Base-by-base conservation (phyloP, 2,113 vertebrate genomes). In the Hydropotes inermis region DNA sequence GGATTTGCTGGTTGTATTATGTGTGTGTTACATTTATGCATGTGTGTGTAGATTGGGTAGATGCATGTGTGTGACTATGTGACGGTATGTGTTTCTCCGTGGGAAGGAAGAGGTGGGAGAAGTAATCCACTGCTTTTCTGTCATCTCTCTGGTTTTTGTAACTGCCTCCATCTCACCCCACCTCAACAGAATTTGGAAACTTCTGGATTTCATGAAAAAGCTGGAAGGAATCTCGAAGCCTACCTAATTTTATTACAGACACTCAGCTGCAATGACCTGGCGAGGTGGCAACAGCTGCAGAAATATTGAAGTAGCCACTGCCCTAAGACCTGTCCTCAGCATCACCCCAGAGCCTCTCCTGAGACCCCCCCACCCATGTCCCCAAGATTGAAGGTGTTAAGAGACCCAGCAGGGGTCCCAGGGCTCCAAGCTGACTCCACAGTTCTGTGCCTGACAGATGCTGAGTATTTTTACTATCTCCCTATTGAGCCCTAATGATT, bases 251-350 rank as follows among this genome's bases (percentile, higher is more conserved):
- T 6, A 30, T 50, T 11, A 33, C 45, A n/a, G 8, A 4, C 10
- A 0, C 1, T 54, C 54, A 6, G 16, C 27, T 87, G 55, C 14
- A 19, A 1, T 7, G n/a, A 6, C 79, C 94, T 45, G n/a, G 16
- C 17, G 8, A 60, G 61, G 36, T 3, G 7, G 45, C 8, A 0
- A 12, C 15, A 4, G 15, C 14, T 64, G 23, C 3, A 30, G 12
- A 55, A 25, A 15, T 1, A 14, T 0, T 43, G 28, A 14, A 17
- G 33, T 1, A 15, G 6, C 23, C 25, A 9, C 30, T 19, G 39
- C 36, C 45, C 15, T 5, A 5, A 33, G n/a, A 58, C 6, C 39
- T 1, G 2, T 12, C 4, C 4, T 23, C 6, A 0, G 2, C 1
- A 50, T 54, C 83, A 16, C 50, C 36, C 54, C 25, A 27, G 76